phyloP scores from a whole-genome alignment of 2,888 invertebrate genomes.

The Ramazzottius varieornatus region DNA sequence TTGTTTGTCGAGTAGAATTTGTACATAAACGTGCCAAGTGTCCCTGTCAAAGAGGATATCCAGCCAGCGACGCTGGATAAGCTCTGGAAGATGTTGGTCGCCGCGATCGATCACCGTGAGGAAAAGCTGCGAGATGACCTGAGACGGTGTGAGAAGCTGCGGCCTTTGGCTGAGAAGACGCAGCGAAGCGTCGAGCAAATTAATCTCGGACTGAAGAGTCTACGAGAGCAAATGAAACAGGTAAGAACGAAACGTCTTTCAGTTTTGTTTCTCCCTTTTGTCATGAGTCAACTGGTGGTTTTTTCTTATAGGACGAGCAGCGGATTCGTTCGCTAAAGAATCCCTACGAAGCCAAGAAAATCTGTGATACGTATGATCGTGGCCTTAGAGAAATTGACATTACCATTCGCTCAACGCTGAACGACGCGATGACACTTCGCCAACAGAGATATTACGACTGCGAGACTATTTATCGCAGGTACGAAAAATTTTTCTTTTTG shows the following conservation, averaged over 20 bases:
- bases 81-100: slow-evolving; percentile 59
- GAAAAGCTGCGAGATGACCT: slow-evolving; percentile 56
- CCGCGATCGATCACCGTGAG: slow-evolving; percentile 68
- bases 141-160: not conserved
- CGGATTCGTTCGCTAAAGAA: slow-evolving; percentile 2
- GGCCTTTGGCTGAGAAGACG: not conserved
- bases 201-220: not conserved
- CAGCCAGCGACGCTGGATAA: slow-evolving; percentile 38
- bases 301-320: not conserved
- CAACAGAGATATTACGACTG: not conserved
- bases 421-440: not conserved
- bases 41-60: slow-evolving; percentile 14
- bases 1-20: too few relatives aligned
- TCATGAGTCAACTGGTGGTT: not conserved
- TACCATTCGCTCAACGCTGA: not conserved
- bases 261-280: not conserved
- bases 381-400: not conserved
- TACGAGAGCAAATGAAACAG: not conserved
- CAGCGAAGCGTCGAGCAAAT: not conserved
- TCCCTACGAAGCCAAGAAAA: slow-evolving; percentile 1
- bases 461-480: not conserved
- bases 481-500: not conserved
- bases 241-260: too few relatives aligned
- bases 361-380: not conserved
- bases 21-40: not conserved